Conservation (phyloP, 30 jellyfish, hydroid and myxozoan species). For the Hydra vulgaris region DNA sequence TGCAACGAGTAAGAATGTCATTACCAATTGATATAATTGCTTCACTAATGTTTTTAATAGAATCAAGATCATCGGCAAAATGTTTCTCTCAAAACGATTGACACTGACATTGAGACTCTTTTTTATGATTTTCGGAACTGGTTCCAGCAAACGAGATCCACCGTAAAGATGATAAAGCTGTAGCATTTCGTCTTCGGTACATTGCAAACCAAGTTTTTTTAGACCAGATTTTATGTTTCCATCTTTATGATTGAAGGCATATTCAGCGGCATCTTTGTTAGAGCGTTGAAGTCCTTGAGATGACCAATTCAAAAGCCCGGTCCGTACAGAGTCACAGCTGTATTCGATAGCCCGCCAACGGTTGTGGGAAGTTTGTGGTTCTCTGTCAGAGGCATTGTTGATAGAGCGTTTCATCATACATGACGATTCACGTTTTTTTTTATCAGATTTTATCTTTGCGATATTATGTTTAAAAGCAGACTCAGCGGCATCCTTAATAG, state of each 20-base stretch:
- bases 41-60: background rate
- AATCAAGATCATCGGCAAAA: background rate
- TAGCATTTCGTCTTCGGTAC: background rate
- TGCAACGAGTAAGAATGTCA: background rate
- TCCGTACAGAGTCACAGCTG: no score
- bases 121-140: background rate
- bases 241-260: background rate
- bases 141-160: background rate
- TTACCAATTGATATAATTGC: background rate
- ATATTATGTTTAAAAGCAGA: no score
- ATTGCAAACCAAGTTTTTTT: background rate
- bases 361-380: no score
- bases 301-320: no score
- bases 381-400: no score
- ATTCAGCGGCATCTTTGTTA: no score
- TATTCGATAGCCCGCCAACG: no score
- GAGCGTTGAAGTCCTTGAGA: no score
- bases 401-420: no score
- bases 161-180: background rate
- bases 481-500: background rate
- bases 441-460: no score
- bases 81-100: background rate
- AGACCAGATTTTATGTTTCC: background rate
- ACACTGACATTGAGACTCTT: background rate
- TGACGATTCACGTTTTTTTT: no score